phyloP scores from a whole-genome alignment of 2,888 invertebrate species.

The Alloscopus bannaensis region DNA sequence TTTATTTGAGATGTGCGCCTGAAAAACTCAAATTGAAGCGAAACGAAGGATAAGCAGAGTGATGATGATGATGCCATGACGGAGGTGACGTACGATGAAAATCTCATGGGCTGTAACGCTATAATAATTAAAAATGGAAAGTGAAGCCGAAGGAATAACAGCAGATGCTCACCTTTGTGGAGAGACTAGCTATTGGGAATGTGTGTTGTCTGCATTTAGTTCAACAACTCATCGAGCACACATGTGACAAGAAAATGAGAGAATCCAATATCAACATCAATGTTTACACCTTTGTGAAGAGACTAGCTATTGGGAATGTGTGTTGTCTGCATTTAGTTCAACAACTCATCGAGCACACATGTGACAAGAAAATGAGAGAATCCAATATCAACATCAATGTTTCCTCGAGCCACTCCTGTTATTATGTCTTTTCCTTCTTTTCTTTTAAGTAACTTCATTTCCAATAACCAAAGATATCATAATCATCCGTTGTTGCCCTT shows the following conservation, averaged over 20 bases:
- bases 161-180: too few relatives aligned
- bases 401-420: background rate
- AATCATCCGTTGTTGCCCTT: conserved; percentile 9
- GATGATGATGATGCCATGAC: too few relatives aligned
- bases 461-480: conserved; percentile 11
- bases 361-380: background rate
- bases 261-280: conserved; percentile 3
- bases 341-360: background rate
- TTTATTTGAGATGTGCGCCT: conserved; percentile 50
- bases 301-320: conserved; percentile 1
- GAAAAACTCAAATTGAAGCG: too few relatives aligned
- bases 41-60: too few relatives aligned
- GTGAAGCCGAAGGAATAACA: too few relatives aligned
- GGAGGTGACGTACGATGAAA: conserved; percentile 47
- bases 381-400: conserved; percentile 3
- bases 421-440: background rate
- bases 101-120: too few relatives aligned
- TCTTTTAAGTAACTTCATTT: conserved; percentile 1
- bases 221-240: background rate
- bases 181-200: too few relatives aligned
- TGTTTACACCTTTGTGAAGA: too few relatives aligned
- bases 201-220: too few relatives aligned
- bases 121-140: too few relatives aligned
- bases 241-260: conserved; percentile 1
- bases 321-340: conserved; percentile 3